Percentiles rank a stretch among this genome's conserved stretches.
These are phyloP conservation scores for Fistularia tabacaria DNA, from an alignment of 2,797 vertebrate genomes.

Conservation along the genomic window DNA sequence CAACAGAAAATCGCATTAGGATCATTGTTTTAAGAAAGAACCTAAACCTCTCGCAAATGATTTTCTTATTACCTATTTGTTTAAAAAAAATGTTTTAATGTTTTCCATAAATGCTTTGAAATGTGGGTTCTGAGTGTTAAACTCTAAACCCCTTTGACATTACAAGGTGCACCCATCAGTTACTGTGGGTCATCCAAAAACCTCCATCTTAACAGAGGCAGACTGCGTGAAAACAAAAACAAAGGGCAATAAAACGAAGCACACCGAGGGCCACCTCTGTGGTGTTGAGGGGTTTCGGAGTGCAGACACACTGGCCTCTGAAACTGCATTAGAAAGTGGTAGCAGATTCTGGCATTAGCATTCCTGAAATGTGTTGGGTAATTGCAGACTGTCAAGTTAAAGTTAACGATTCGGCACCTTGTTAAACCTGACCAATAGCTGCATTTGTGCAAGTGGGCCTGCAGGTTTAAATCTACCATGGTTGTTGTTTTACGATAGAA, in stretches of 20 bases:
- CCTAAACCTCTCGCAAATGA: too few species aligned
- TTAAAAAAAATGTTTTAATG: too few species aligned
- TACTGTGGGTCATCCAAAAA: not conserved
- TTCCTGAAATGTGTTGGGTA: slow-evolving; percentile 51
- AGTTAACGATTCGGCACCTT: slow-evolving; percentile 66
- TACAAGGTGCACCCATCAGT: too few species aligned
- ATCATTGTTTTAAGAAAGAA: too few species aligned
- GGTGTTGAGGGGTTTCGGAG: slow-evolving; percentile 17
- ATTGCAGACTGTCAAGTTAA: slow-evolving; percentile 61
- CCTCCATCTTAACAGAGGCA: slow-evolving; percentile 19
- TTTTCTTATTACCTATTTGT: too few species aligned
- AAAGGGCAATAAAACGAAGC: slow-evolving; percentile 60
- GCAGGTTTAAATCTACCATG: not conserved
- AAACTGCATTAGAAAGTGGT: too few species aligned
- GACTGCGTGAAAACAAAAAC: slow-evolving; percentile 45
- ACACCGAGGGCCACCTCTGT: slow-evolving; percentile 26
- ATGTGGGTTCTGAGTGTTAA: too few species aligned
- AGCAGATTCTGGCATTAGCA: not conserved
- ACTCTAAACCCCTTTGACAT: too few species aligned
- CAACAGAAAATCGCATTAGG: too few species aligned
- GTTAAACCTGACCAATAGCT: slow-evolving; percentile 65
- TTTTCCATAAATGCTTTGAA: too few species aligned
- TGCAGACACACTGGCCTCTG: too few species aligned
- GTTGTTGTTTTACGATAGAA: slow-evolving; percentile 2
- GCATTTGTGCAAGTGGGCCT: slow-evolving; percentile 9